Evolutionary conservation across 2,113 vertebrate genomes (phyloP), one percentile per base, ranked within the genome.

Genomic region (Arvicanthis niloticus): DNA sequence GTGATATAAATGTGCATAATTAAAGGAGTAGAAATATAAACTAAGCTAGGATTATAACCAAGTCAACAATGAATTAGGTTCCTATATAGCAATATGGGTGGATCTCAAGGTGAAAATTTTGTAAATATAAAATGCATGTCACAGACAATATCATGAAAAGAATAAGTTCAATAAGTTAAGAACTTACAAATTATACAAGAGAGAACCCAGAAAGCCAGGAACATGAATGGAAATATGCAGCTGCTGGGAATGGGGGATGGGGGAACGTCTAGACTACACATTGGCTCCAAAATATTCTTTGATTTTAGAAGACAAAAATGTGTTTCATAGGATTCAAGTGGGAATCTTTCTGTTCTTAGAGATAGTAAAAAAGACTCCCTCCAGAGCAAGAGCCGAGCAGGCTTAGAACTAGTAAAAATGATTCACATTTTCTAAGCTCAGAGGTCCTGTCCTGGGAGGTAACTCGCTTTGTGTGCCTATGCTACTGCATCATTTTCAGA

Each of bases 61-160:
- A 67, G 76, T 65, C 70, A 72, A 88, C 53, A 88, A 86, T 56
- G 3, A 90, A 81, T 31, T 85, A 80, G 78, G 90, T 76, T 91
- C 48, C 89, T 29, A 60, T 70, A 6, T 8, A 67, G 78, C 22
- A 45, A 72, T 45, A 86, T 21, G 13, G 26, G n/a, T 68, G 60
- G 24, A 60, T 80, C 6, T 91, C 45, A 67, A 65, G 89, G 82
- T 21, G 0, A 37, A 37, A 75, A 81, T 17, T 2, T 7, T n/a
- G 53, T 88, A 42, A 76, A 22, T 19, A 53, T 37, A 78, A 89
- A 93, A 60, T 5, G 4, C 15, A 81, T 48, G 19, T 3, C 31
- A 42, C 0, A 15, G 2, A 19, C 12, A 15, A 26, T 9, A 29
- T 48, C 88, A 81, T 89, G 48, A 93, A 81, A 58, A 80, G 56